Percentiles rank a stretch among this genome's conserved stretches.
phyloP scores from a whole-genome alignment of 2,888 invertebrate species.

The Lasioglossum marginatum region DNA sequence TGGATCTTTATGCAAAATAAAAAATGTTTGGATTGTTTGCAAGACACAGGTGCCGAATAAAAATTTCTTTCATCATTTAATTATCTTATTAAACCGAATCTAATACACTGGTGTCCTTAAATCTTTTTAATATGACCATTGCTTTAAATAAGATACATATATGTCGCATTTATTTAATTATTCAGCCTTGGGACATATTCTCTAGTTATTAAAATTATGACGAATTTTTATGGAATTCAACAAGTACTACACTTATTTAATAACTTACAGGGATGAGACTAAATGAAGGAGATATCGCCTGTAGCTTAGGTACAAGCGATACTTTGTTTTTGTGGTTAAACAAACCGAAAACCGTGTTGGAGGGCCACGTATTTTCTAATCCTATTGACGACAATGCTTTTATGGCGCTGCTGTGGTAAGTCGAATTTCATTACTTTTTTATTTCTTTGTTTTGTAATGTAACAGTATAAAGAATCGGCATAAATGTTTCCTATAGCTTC shows the following conservation, averaged over 20 bases:
- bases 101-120: too few species aligned
- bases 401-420: conserved; percentile 95
- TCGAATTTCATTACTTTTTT: not conserved
- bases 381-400: conserved; percentile 91
- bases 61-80: too few species aligned
- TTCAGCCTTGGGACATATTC: not conserved
- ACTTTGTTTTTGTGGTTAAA: conserved; percentile 93
- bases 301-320: conserved; percentile 97
- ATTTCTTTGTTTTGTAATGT: not conserved
- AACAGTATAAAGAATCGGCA: not conserved
- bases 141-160: too few species aligned
- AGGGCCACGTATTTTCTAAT: conserved; percentile 95
- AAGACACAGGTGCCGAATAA: too few species aligned
- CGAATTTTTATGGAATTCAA: not conserved
- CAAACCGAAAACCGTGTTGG: conserved; percentile 88
- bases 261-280: conserved; percentile 89
- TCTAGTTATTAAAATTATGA: not conserved
- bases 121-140: too few species aligned
- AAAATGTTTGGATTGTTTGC: too few species aligned
- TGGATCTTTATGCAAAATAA: too few species aligned
- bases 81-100: too few species aligned
- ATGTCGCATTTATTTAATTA: not conserved
- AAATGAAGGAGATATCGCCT: conserved; percentile 92
- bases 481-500: not conserved
- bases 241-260: not conserved